Evolutionary conservation across 2,113 vertebrate genomes (phyloP).

Genomic region (Parotia lawesii): DNA sequence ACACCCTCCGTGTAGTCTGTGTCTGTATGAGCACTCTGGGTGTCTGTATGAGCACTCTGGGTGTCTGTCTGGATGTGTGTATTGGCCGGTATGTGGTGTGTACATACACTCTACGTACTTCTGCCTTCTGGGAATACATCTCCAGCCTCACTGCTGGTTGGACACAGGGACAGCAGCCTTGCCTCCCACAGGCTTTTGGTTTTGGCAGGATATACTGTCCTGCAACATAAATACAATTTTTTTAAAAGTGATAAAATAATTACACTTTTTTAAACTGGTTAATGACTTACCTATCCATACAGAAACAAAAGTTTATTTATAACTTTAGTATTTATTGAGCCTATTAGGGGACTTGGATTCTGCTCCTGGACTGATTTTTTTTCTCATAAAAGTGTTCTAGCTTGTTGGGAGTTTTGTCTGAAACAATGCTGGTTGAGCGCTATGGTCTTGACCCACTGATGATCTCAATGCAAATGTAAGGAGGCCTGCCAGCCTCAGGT

Average conservation of each 20-base stretch:
- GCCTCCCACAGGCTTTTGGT: not conserved
- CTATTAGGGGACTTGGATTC: not conserved
- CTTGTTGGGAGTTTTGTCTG: not conserved
- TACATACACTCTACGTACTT: accelerated
- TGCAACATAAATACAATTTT: not conserved
- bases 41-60: no score
- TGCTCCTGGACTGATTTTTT: not conserved
- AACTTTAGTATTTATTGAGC: not conserved
- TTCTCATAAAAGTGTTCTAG: not conserved
- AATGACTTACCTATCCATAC: not conserved
- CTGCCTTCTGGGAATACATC: not conserved
- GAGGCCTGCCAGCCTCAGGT: not conserved
- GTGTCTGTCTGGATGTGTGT: accelerated
- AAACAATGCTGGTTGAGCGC: not conserved
- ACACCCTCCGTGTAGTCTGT: not conserved
- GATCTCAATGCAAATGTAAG: not conserved
- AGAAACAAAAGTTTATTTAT: not conserved
- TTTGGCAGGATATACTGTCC: not conserved
- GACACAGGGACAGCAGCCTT: not conserved
- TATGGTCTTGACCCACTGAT: not conserved
- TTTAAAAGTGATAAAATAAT: not conserved
- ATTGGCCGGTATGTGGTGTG: accelerated
- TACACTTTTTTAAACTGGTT: not conserved
- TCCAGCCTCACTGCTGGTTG: not conserved
- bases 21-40: accelerated